Base-by-base conservation (phyloP, 2,888 invertebrate genomes). In the Proisotoma minuta region DNA sequence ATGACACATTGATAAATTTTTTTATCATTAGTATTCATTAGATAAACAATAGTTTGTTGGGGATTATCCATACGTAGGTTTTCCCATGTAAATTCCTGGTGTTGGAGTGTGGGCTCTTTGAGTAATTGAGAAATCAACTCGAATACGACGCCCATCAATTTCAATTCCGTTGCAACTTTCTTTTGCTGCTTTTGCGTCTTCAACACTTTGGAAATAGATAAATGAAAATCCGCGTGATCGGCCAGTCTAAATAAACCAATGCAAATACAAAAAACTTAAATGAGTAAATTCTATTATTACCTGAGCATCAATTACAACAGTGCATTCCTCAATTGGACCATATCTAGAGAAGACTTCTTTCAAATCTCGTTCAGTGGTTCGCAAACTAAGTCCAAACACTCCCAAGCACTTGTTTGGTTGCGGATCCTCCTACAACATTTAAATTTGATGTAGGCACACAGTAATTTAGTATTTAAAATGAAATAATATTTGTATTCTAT, bases 81-180 rank as follows among this genome's bases (percentile, higher is more conserved):
- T 91, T 53, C 97, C 97, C 88, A 95, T 92, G 77, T 97, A 97
- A 73, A 96, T 89, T 60, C 97, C 97, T 5, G 97, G 97, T 3
- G 97, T 98, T 12, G 97, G 97, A 1, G 96, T 95, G 78, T 97
- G 97, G 10, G 97, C 92, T 63, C 96, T 84, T 79, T 93, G 88
- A 47, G 97, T 97, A 75, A 97, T 94, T 4, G 96, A 96, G 80
- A 85, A 97, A 79, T 96, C 97, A 8, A 97, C 96, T 72, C 97
- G 84, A 75, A 97, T 95, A 75, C 89, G 85, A 60, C 95, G 85
- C 0, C 91, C 91, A 79, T 96, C 95, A 56, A 98, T 89, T 80
- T 93, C 93, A 85, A 93, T 89, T 59, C 96, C 97, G 60, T 88
- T 87, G 76, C 94, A 94, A 75, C 90, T 86, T 75, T 96, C 93